Base-by-base conservation (phyloP, 2,113 vertebrate species). In the Benitochromis conjunctus region DNA sequence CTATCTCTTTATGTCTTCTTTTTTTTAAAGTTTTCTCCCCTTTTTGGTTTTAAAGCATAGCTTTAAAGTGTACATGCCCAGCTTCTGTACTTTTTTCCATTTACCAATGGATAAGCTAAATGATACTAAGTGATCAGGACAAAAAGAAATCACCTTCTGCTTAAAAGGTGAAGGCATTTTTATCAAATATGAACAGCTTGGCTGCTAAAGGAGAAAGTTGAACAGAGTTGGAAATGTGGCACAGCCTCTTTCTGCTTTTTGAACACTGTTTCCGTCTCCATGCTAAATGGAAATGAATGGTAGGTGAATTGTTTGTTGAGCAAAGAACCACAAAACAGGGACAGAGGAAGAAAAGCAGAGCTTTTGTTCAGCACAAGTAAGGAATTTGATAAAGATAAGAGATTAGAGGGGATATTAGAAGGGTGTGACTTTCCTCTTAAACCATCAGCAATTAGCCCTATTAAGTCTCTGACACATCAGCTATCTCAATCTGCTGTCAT, bases 401-500 rank as follows among this genome's bases (percentile, higher is more conserved):
- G 6, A 81, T 58, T 34, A 51, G 19, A 62, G 18, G 11, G 81
- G 62, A 86, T 69, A 80, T 81, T 69, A 87, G 62, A 79, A 36
- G 83, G 41, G 48, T 81, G 79, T 55, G 54, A 81, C 82, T 83
- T 85, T 79, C 57, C 55, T 79, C 60, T 85, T 87, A 38, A 81
- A 56, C 1, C 56, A 19, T 41, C 21, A 51, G 21, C 36, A 60
- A 64, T 81, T 62, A 86, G 62, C 48, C 31, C 16, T 6, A 77
- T 81, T 26, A 82, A 19, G 64, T 11, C 36, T 6, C 21, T 78
- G 43, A 71, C 19, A 76, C 79, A 83, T 85, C 9, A 51, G 10
- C 60, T 51, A 80, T 57, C 76, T 62, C 26, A 64, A 41, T 74
- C 21, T 81, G 56, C 77, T 77, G 29, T 51, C 9, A 86, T 81